Percentiles rank a stretch among this genome's conserved stretches.
phyloP scores from a whole-genome alignment of 2,888 invertebrate species.

The Acrobeloides nanus region DNA sequence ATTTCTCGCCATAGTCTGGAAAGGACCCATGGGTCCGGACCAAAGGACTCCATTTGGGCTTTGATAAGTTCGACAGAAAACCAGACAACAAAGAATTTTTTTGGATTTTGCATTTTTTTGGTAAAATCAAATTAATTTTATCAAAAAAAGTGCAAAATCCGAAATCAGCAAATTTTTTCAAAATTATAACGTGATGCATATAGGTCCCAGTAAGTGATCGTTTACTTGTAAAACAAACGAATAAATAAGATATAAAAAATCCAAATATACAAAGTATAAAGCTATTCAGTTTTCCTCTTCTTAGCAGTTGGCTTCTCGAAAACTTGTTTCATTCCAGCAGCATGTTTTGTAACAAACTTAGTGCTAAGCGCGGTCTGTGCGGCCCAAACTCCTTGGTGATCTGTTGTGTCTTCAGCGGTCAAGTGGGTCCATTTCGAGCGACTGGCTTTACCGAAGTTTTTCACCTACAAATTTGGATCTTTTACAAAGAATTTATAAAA shows the following conservation, averaged over 20 bases:
- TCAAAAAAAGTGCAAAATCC: too few relatives aligned
- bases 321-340: slow-evolving; percentile 83
- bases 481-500: slow-evolving; percentile 5
- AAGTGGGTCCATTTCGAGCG: slow-evolving; percentile 97
- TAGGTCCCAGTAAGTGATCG: too few relatives aligned
- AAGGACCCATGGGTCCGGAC: too few relatives aligned
- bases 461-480: slow-evolving; percentile 63
- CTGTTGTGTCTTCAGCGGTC: slow-evolving; percentile 96
- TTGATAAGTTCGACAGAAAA: too few relatives aligned
- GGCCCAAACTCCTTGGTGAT: slow-evolving; percentile 78
- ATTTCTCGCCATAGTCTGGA: too few relatives aligned
- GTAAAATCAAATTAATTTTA: too few relatives aligned
- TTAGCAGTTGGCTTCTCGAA: slow-evolving; percentile 78
- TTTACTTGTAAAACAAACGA: neutral
- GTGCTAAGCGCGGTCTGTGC: slow-evolving; percentile 79
- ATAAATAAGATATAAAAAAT: neutral
- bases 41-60: too few relatives aligned
- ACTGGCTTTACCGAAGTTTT: slow-evolving; percentile 96
- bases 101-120: too few relatives aligned
- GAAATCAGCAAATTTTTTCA: too few relatives aligned
- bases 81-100: too few relatives aligned
- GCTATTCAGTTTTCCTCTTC: slow-evolving; percentile 54
- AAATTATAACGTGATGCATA: too few relatives aligned
- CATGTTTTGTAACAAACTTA: slow-evolving; percentile 76
- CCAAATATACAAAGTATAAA: slow-evolving; percentile 7